Percentiles rank a stretch among this genome's conserved stretches.
Conservation (phyloP, 2,888 invertebrate genomes). For the Crossocerus cetratus region DNA sequence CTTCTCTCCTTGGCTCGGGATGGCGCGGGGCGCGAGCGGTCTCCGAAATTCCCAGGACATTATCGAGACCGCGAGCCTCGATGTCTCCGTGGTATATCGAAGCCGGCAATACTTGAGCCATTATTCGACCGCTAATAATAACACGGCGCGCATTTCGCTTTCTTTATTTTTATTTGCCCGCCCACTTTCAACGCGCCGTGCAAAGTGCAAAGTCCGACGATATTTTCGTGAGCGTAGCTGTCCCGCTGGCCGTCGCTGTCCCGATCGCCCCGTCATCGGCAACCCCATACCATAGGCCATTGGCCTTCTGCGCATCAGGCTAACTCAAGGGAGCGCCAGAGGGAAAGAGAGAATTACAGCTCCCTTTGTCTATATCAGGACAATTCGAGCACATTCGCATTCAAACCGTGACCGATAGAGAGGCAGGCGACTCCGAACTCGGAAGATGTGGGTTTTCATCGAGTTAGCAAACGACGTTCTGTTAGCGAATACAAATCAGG, state of each 20-base stretch:
- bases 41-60: not conserved
- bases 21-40: no score
- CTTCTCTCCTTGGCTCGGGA: no score
- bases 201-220: constrained; percentile 18
- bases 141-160: constrained; percentile 1
- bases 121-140: constrained; percentile 8
- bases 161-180: constrained; percentile 14
- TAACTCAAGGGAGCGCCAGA: constrained; percentile 10
- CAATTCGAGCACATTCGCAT: constrained; percentile 55
- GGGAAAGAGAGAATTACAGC: constrained; percentile 42
- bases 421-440: constrained; percentile 39
- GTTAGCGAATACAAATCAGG: constrained; percentile 61
- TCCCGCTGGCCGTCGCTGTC: no score
- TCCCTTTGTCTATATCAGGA: constrained; percentile 53
- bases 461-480: constrained; percentile 60
- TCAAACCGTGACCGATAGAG: constrained; percentile 49
- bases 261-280: no score
- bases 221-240: no score
- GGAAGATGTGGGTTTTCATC: constrained; percentile 62
- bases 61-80: not conserved
- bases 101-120: not conserved
- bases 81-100: not conserved
- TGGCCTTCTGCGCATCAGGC: no score
- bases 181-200: not conserved
- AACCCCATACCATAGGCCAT: no score